Evolutionary conservation across 2,888 invertebrate genomes (phyloP).

Genomic region (Latheticus oryzae): DNA sequence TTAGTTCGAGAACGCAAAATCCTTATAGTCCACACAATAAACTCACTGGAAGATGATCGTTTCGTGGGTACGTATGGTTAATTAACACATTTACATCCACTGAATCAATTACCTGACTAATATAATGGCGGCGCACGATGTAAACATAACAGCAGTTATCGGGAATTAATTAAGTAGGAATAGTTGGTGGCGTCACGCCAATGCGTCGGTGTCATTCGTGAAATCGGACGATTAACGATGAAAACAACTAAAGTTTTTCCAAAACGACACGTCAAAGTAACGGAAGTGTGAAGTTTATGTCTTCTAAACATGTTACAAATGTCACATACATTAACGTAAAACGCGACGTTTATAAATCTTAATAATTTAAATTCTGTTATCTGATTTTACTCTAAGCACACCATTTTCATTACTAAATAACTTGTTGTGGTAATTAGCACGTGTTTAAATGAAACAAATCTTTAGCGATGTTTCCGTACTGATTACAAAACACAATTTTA

Average conservation of each 20-base stretch:
- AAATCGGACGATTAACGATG: conserved; percentile 12
- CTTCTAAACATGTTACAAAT: conserved; percentile 16
- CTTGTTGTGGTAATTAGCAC: conserved; percentile 25
- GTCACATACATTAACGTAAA: conserved; percentile 14
- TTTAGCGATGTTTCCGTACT: conserved; percentile 2
- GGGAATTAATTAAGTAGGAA: conserved; percentile 23
- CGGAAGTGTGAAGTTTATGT: conserved; percentile 25
- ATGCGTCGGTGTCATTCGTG: conserved; percentile 16
- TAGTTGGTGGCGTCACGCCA: conserved; percentile 12
- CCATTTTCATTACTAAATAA: conserved; percentile 14
- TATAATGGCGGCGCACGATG: conserved; percentile 5
- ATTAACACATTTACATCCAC: conserved; percentile 36
- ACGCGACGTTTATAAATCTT: conserved; percentile 20
- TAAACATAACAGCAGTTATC: conserved; percentile 29
- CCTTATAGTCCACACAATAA: conserved; percentile 14
- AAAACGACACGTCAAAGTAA: conserved; percentile 16
- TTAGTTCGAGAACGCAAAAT: conserved; percentile 23
- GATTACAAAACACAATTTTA: conserved; percentile 6
- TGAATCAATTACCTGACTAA: conserved; percentile 33
- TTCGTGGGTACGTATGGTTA: conserved; percentile 20
- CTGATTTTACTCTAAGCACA: conserved; percentile 20
- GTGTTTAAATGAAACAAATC: conserved; percentile 17
- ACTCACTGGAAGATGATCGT: conserved; percentile 23
- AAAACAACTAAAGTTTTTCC: conserved; percentile 19
- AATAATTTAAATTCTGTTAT: conserved; percentile 25